Evolutionary conservation across 1,140 invertebrate genomes (phyloP).

Genomic region (Scaptodrosophila lebanonensis): DNA sequence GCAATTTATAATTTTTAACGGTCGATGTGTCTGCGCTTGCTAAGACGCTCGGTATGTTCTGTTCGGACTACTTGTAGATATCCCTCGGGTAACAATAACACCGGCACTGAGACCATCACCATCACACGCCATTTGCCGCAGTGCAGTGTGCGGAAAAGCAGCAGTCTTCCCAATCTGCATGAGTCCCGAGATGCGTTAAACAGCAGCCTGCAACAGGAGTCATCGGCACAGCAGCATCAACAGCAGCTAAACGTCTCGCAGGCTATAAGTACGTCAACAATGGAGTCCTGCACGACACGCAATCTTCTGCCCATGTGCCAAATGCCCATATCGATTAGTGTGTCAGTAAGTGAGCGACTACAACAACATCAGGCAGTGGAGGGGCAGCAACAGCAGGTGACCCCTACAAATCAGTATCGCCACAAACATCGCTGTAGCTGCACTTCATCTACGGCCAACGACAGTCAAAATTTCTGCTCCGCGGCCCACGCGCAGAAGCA

Average conservation of each 20-base stretch:
- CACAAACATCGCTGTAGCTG: slow-evolving; percentile 69
- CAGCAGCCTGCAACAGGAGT: slow-evolving; percentile 17
- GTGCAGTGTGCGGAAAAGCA: slow-evolving; percentile 81
- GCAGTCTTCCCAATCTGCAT: slow-evolving; percentile 85
- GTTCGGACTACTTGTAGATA: slow-evolving; percentile 78
- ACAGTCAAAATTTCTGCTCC: slow-evolving; percentile 62
- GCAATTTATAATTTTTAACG: slow-evolving; percentile 45
- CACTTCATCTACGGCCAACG: slow-evolving; percentile 70
- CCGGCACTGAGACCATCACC: slow-evolving; percentile 51
- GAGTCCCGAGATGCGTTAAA: slow-evolving; percentile 39
- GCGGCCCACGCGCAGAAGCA: slow-evolving; percentile 15
- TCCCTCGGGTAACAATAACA: slow-evolving; percentile 89
- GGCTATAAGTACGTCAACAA: slow-evolving; percentile 81
- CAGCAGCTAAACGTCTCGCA: slow-evolving; percentile 69
- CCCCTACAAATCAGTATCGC: slow-evolving; percentile 49
- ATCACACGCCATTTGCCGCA: slow-evolving; percentile 60
- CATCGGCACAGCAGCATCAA: slow-evolving; percentile 44
- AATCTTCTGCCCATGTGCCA: slow-evolving; percentile 77
- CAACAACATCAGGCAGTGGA: slow-evolving; percentile 33
- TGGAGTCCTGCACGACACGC: slow-evolving; percentile 78
- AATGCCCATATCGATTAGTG: slow-evolving; percentile 72
- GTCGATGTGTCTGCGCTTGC: slow-evolving; percentile 56
- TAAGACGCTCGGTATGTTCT: slow-evolving; percentile 69
- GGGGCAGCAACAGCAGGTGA: slow-evolving; percentile 26
- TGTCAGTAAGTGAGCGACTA: slow-evolving; percentile 59